Percentiles rank a stretch among this genome's conserved stretches.
Evolutionary conservation across 2,797 vertebrate genomes (phyloP).

Genomic region (Moxostoma hubbsi): DNA sequence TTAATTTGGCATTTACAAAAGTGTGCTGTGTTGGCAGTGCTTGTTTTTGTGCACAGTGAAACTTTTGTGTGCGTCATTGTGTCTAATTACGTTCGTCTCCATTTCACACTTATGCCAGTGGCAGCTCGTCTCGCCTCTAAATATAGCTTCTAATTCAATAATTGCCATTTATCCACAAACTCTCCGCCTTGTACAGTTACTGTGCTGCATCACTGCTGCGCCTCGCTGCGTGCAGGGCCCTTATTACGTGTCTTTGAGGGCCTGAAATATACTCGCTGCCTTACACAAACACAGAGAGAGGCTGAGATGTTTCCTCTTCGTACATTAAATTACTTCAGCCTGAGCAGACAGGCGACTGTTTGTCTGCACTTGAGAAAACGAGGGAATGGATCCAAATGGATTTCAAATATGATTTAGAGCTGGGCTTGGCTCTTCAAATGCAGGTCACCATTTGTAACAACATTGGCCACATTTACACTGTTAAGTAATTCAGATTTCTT

Average conservation of each 20-base stretch:
- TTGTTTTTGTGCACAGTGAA: not conserved
- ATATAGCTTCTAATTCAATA: conserved; percentile 66
- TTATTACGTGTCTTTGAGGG: too few relatives aligned
- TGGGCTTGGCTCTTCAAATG: conserved; percentile 71
- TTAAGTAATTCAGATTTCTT: too few relatives aligned
- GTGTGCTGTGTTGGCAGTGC: not conserved
- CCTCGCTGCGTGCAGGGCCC: too few relatives aligned
- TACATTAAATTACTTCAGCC: conserved; percentile 84
- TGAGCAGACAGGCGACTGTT: conserved; percentile 60
- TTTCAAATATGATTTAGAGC: conserved; percentile 82
- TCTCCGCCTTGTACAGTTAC: conserved; percentile 64
- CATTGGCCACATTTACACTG: conserved; percentile 42
- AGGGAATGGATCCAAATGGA: conserved; percentile 77
- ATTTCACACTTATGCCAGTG: conserved; percentile 49
- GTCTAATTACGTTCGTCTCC: conserved; percentile 55
- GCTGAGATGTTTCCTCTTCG: conserved; percentile 76
- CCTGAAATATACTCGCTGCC: conserved; percentile 37
- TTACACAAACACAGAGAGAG: conserved; percentile 59
- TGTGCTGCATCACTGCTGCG: too few relatives aligned
- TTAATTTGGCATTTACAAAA: conserved; percentile 42
- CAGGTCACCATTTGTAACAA: conserved; percentile 78
- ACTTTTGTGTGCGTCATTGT: conserved; percentile 9
- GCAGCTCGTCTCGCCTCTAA: conserved; percentile 52
- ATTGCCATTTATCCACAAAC: conserved; percentile 68
- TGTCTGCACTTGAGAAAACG: conserved; percentile 54